These are phyloP conservation scores for Scaptomyza flava DNA, from an alignment of 2,888 invertebrate genomes.

Conservation along the genomic window DNA sequence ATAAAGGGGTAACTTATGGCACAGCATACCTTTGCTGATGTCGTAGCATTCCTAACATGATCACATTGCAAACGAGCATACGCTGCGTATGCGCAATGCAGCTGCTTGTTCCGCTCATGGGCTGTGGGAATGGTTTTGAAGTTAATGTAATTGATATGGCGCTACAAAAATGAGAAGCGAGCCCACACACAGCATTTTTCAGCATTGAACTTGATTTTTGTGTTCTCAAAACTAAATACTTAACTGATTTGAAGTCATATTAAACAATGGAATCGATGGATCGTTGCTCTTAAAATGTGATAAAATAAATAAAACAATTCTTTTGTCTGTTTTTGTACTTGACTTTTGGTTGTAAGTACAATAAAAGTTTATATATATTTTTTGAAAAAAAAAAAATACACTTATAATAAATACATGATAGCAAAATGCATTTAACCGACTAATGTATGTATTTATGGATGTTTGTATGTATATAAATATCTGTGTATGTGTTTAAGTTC, in stretches of 20 bases:
- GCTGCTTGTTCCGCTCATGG: conserved; percentile 8
- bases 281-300: not conserved
- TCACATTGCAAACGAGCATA: conserved; percentile 39
- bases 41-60: conserved; percentile 21
- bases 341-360: conserved; percentile 22
- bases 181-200: conserved; percentile 11
- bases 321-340: conserved; percentile 8
- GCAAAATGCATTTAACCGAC: not conserved
- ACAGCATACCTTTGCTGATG: conserved; percentile 7
- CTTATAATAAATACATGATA: not conserved
- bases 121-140: conserved; percentile 30
- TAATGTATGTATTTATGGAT: conserved; percentile 4
- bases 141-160: conserved; percentile 44
- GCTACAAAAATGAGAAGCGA: conserved; percentile 23
- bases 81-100: conserved; percentile 57
- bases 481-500: conserved; percentile 1
- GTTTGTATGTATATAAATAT: not conserved
- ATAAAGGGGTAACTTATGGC: not conserved
- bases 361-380: conserved; percentile 13
- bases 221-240: no score
- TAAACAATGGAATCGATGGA: no score
- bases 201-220: no score
- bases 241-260: no score
- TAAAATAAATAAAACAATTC: not conserved
- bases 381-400: conserved; percentile 7